Percentiles rank a stretch among this genome's conserved stretches.
These are phyloP conservation scores for Campoletis sonorensis DNA, from an alignment of 1,140 invertebrate genomes.

Conservation along the genomic window DNA sequence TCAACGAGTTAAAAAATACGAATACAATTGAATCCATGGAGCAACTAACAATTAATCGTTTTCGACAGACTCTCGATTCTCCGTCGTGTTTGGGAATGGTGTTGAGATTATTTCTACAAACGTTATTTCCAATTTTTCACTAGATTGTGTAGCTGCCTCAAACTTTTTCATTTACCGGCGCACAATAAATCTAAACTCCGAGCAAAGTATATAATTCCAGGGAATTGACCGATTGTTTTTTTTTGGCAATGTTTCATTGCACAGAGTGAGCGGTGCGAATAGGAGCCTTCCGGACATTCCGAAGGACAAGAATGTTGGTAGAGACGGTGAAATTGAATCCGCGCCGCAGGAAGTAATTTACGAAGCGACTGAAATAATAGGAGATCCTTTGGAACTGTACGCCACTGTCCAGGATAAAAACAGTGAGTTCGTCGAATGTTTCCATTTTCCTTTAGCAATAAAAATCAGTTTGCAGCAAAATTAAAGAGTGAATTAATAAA, in stretches of 20 bases:
- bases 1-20: no score
- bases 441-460: background rate
- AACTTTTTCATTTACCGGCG: background rate
- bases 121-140: no score
- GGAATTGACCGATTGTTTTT: background rate
- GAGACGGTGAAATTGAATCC: slow-evolving; percentile 66
- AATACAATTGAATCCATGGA: no score
- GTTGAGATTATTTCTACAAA: no score
- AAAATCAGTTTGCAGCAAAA: no score
- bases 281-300: slow-evolving; percentile 83
- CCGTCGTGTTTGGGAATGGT: no score
- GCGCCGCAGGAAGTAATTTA: slow-evolving; percentile 72
- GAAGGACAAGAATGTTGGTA: slow-evolving; percentile 70
- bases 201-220: no score
- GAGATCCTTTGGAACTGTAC: slow-evolving; percentile 82
- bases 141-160: no score
- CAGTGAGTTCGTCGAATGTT: slow-evolving; percentile 57
- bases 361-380: slow-evolving; percentile 72
- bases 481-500: no score
- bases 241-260: slow-evolving; percentile 48
- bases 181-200: background rate
- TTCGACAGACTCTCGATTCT: no score
- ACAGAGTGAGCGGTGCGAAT: slow-evolving; percentile 76
- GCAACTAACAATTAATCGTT: no score
- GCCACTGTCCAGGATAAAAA: slow-evolving; percentile 81